phyloP scores from a whole-genome alignment of 92 coral and sea anemone species.

The Epizoanthus ramosus region DNA sequence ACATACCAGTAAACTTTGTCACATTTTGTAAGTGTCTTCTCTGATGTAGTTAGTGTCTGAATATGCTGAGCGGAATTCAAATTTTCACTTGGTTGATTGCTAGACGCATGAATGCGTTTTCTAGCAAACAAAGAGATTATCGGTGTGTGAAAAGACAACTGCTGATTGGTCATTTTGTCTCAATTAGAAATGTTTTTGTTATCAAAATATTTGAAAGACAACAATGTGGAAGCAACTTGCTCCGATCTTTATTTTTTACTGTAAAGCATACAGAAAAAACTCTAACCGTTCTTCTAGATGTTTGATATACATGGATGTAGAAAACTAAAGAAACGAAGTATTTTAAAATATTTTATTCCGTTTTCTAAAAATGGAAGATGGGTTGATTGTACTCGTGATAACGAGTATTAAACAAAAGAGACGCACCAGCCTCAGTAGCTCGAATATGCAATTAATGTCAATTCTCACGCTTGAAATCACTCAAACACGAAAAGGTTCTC shows the following conservation, averaged over 20 bases:
- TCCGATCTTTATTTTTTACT: not conserved
- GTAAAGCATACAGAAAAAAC: not conserved
- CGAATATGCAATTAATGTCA: not conserved
- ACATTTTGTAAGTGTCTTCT: not conserved
- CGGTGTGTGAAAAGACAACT: not conserved
- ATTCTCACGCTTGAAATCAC: conserved; percentile 9
- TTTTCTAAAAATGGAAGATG: not conserved
- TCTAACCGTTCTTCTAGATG: too few species aligned
- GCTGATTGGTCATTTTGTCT: conserved; percentile 23
- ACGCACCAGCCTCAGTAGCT: not conserved
- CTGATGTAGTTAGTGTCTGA: not conserved
- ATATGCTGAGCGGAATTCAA: not conserved
- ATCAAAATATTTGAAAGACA: not conserved
- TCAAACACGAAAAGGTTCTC: not conserved
- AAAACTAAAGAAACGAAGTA: not conserved
- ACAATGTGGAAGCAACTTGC: not conserved
- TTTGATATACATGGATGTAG: too few species aligned
- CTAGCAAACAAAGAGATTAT: conserved; percentile 35
- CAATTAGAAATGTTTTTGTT: conserved; percentile 19
- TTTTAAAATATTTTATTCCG: not conserved
- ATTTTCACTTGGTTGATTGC: not conserved
- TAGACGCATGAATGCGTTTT: conserved; percentile 32
- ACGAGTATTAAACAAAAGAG: not conserved
- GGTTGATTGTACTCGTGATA: not conserved
- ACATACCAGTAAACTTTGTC: not conserved